Conservation (phyloP, 2,888 invertebrate genomes). For the Meloe dianella region DNA sequence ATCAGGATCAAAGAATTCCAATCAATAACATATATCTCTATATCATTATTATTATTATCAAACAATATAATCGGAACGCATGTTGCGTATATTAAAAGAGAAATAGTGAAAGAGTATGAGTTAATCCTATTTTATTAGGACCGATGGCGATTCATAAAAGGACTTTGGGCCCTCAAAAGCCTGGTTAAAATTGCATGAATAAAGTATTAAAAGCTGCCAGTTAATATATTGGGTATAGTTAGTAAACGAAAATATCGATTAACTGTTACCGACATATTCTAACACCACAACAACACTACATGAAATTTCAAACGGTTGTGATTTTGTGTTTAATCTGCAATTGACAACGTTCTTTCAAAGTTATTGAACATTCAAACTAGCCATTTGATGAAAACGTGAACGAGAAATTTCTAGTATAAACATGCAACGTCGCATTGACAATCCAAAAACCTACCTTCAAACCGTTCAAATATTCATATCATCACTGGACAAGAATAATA, state of each 20-base stretch:
- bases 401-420: background rate
- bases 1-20: constrained; percentile 33
- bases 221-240: constrained; percentile 15
- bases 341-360: background rate
- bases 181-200: constrained; percentile 39
- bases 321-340: background rate
- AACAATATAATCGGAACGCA: background rate
- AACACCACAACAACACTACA: background rate
- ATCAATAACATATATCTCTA: constrained; percentile 15
- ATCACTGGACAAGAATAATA: too few species aligned
- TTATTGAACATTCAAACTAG: background rate
- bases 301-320: background rate
- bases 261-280: constrained; percentile 1
- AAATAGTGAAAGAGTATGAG: constrained; percentile 23
- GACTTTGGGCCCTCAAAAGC: constrained; percentile 35
- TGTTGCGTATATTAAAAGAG: constrained; percentile 17
- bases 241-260: constrained; percentile 2
- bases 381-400: background rate
- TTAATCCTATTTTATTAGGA: constrained; percentile 42
- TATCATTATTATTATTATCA: background rate
- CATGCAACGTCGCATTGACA: too few species aligned
- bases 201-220: constrained; percentile 30
- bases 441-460: too few species aligned
- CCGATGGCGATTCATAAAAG: constrained; percentile 39
- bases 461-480: too few species aligned